A percentile compares a stretch with the other conserved stretches of the same genome.
Evolutionary conservation across 2,797 vertebrate genomes (phyloP).

Genomic region (Gambelia wislizenii): DNA sequence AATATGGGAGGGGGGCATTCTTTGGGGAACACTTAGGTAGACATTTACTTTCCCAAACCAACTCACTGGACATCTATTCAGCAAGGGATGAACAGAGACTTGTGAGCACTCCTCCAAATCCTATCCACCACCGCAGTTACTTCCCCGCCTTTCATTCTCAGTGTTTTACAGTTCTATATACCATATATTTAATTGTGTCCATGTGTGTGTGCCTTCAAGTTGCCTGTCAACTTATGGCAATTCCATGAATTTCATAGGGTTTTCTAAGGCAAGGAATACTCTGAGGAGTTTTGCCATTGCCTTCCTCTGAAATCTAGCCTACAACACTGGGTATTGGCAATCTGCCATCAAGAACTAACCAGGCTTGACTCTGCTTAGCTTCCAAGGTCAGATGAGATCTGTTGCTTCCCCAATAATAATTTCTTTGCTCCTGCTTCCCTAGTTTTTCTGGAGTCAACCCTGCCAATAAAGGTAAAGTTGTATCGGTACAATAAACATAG

Average conservation of each 20-base stretch:
- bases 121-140: too few species aligned
- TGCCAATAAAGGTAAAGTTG: neutral
- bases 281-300: too few species aligned
- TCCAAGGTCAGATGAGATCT: neutral
- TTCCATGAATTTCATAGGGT: too few species aligned
- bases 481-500: neutral
- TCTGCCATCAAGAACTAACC: too few species aligned
- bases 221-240: too few species aligned
- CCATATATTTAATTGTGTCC: too few species aligned
- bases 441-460: neutral
- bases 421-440: neutral
- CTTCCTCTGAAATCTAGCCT: too few species aligned
- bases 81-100: neutral
- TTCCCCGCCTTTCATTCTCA: neutral
- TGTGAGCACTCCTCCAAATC: neutral
- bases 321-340: too few species aligned
- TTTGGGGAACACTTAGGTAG: neutral
- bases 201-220: too few species aligned
- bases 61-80: neutral
- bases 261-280: too few species aligned
- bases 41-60: neutral
- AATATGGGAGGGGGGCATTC: slow-evolving; percentile 25
- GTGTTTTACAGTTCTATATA: too few species aligned
- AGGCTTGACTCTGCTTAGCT: too few species aligned
- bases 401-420: neutral